Percentiles rank a stretch among this genome's conserved stretches.
phyloP scores from a whole-genome alignment of 1,140 invertebrate genomes.

The Leguminivora glycinivorella region DNA sequence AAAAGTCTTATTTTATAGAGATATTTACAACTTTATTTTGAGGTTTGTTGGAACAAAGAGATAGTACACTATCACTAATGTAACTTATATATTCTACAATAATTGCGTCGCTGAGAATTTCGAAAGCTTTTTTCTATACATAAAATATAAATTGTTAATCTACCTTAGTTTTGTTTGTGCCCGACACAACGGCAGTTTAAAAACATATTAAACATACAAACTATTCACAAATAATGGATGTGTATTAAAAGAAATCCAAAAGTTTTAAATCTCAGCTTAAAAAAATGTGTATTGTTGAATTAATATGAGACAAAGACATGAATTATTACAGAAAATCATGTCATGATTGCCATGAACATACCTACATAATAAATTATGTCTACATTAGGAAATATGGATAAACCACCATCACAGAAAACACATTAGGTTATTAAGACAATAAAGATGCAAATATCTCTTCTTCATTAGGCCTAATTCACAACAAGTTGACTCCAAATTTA shows the following conservation, averaged over 20 bases:
- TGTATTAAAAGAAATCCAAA: too few relatives aligned
- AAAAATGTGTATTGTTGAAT: too few relatives aligned
- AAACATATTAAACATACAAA: too few relatives aligned
- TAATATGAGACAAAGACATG: too few relatives aligned
- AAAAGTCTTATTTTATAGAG: not conserved
- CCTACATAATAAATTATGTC: not conserved
- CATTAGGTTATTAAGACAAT: not conserved
- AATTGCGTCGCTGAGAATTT: not conserved
- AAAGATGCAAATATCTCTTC: conserved; percentile 22
- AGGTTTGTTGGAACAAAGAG: not conserved
- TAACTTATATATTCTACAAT: not conserved
- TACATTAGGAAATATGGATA: not conserved
- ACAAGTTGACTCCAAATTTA: not conserved
- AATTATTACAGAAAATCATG: too few relatives aligned
- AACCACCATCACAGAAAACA: conserved; percentile 3
- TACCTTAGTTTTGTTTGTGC: too few relatives aligned
- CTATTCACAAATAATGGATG: too few relatives aligned
- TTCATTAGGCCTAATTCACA: not conserved
- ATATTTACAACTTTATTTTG: conserved; percentile 20
- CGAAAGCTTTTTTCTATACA: too few relatives aligned
- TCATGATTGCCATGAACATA: too few relatives aligned
- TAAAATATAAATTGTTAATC: too few relatives aligned
- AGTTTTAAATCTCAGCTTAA: too few relatives aligned
- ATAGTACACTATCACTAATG: not conserved
- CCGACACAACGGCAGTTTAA: too few relatives aligned